phyloP scores from a whole-genome alignment of 2,888 invertebrate genomes.

The Pycnomerus fuliginosus region DNA sequence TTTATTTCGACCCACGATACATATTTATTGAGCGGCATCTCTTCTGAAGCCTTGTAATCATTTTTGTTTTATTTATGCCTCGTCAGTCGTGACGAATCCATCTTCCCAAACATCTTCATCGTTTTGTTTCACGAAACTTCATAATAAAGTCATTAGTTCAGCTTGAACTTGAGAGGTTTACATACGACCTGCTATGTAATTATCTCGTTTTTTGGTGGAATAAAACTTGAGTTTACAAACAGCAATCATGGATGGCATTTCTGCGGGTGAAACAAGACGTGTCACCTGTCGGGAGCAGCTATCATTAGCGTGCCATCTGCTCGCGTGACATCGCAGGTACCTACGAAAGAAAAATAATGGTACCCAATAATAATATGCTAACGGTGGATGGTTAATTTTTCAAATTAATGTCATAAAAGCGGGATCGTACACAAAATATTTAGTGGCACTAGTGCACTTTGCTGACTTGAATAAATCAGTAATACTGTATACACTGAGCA shows the following conservation, averaged over 20 bases:
- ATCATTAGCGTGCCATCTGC: slow-evolving; percentile 34
- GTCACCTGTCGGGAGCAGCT: slow-evolving; percentile 33
- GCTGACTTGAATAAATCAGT: slow-evolving; percentile 31
- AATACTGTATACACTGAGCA: slow-evolving; percentile 35
- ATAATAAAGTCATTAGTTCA: slow-evolving; percentile 37
- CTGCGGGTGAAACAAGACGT: slow-evolving; percentile 26
- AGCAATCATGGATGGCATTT: too few relatives aligned
- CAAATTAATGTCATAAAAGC: too few relatives aligned
- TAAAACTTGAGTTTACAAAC: too few relatives aligned
- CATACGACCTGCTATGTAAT: too few relatives aligned
- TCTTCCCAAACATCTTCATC: slow-evolving; percentile 32
- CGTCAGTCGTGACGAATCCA: slow-evolving; percentile 31
- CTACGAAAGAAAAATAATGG: too few relatives aligned
- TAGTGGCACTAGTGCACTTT: slow-evolving; percentile 9
- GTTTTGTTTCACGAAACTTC: slow-evolving; percentile 29
- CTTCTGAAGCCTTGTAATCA: slow-evolving; percentile 31
- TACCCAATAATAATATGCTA: too few relatives aligned
- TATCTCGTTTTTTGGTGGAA: background rate
- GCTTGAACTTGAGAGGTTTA: slow-evolving; percentile 9
- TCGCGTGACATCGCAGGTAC: too few relatives aligned
- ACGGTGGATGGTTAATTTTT: too few relatives aligned
- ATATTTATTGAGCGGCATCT: too few relatives aligned
- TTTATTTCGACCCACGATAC: too few relatives aligned
- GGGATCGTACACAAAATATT: slow-evolving; percentile 13
- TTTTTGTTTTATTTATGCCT: slow-evolving; percentile 21